phyloP scores from a whole-genome alignment of 2,888 invertebrate species.

The Neria commutata region DNA sequence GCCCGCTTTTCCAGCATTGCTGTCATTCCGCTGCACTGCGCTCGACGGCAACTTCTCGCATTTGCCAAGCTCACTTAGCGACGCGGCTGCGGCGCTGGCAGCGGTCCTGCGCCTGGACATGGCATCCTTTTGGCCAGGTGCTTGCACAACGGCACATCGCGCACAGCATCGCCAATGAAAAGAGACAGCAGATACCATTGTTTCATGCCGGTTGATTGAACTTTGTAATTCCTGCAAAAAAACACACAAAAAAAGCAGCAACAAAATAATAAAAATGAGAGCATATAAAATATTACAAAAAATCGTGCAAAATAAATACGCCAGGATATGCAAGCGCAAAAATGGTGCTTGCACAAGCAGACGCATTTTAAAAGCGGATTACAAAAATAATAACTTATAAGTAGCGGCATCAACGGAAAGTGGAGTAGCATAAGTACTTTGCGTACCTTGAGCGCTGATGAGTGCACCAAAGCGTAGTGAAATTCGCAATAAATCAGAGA shows the following conservation, averaged over 20 bases:
- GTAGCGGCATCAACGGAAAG: slow-evolving; percentile 43
- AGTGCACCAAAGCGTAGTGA: background rate
- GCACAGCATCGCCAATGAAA: slow-evolving; percentile 84
- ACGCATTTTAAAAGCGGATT: slow-evolving; percentile 48
- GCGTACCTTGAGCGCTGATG: background rate
- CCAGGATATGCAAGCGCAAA: slow-evolving; percentile 23
- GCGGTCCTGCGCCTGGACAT: slow-evolving; percentile 62
- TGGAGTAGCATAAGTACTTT: background rate
- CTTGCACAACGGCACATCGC: slow-evolving; percentile 79
- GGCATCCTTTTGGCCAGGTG: slow-evolving; percentile 76
- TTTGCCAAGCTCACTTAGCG: slow-evolving; percentile 28
- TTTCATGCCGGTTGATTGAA: slow-evolving; percentile 75
- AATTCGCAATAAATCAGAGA: too few relatives aligned
- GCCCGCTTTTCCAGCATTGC: background rate
- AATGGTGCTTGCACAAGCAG: background rate
- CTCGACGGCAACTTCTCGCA: background rate
- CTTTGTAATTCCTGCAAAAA: slow-evolving; percentile 74
- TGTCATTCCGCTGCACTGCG: slow-evolving; percentile 5
- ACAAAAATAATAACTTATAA: slow-evolving; percentile 58
- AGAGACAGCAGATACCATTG: slow-evolving; percentile 85
- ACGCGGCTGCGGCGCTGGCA: slow-evolving; percentile 56
- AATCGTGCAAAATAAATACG: background rate
- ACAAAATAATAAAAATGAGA: slow-evolving; percentile 23
- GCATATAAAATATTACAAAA: slow-evolving; percentile 3
- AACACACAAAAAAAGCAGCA: slow-evolving; percentile 18